These are phyloP conservation scores for Isichthys henryi DNA, from an alignment of 2,113 vertebrate species.

Conservation along the genomic window DNA sequence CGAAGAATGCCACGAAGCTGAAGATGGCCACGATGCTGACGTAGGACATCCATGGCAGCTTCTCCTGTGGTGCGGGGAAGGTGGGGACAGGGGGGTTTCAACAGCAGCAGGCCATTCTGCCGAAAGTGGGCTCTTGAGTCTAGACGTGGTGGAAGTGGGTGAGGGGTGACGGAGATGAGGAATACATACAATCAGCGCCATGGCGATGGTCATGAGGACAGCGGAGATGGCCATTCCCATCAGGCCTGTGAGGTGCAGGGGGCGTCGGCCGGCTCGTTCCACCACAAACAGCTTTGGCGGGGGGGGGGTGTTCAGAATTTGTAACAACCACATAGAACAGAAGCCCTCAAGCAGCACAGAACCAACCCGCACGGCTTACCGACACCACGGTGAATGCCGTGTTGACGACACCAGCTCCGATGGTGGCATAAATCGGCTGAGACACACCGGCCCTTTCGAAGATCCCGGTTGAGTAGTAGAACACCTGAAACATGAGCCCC, in stretches of 20 bases:
- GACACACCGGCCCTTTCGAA: constrained; percentile 78
- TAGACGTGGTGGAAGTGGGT: neutral
- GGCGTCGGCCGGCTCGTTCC: constrained; percentile 78
- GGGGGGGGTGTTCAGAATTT: neutral
- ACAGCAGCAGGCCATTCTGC: neutral
- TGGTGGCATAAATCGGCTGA: constrained; percentile 90
- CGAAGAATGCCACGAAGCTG: neutral
- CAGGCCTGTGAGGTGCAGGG: constrained; percentile 80
- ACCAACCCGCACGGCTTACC: constrained; percentile 62
- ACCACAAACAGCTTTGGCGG: constrained; percentile 79
- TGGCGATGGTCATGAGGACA: constrained; percentile 77
- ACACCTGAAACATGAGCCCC: constrained; percentile 62
- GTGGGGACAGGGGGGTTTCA: neutral
- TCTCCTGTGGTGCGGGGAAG: neutral
- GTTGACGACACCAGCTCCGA: constrained; percentile 86
- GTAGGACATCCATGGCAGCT: neutral
- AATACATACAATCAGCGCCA: constrained; percentile 72
- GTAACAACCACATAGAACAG: neutral
- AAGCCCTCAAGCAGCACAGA: neutral
- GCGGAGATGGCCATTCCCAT: constrained; percentile 83
- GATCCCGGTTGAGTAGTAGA: constrained; percentile 93
- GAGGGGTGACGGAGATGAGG: neutral
- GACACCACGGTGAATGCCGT: constrained; percentile 89
- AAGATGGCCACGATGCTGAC: neutral
- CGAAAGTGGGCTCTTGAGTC: neutral